Evolutionary conservation across 2,113 vertebrate genomes (phyloP).

Genomic region (Otus sunia): DNA sequence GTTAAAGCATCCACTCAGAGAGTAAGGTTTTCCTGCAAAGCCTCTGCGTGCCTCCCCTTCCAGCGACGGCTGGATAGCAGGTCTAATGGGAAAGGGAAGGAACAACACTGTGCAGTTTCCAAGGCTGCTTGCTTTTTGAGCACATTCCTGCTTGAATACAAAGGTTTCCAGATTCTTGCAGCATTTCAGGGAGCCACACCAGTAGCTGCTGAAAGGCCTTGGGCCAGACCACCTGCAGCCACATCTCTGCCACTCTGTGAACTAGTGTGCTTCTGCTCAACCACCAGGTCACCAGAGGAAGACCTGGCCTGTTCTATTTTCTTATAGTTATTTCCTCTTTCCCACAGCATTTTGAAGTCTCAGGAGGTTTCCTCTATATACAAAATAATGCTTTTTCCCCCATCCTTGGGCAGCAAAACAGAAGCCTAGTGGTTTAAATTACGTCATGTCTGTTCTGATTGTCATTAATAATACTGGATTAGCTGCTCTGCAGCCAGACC

Average conservation of each 20-base stretch:
- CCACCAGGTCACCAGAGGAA: background rate
- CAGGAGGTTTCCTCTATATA: background rate
- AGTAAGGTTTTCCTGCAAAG: background rate
- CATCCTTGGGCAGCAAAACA: background rate
- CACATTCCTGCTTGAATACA: background rate
- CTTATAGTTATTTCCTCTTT: background rate
- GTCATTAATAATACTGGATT: background rate
- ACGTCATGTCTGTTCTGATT: background rate
- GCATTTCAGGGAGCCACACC: background rate
- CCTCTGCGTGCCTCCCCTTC: background rate
- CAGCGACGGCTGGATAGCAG: background rate
- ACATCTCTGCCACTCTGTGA: background rate
- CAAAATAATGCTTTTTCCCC: background rate
- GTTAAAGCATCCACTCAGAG: background rate
- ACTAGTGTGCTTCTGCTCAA: background rate
- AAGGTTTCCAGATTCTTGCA: background rate
- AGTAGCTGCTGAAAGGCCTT: background rate
- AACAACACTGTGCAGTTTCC: background rate
- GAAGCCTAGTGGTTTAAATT: background rate
- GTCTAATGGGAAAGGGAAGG: background rate
- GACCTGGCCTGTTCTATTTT: background rate
- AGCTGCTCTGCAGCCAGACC: background rate
- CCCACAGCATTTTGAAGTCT: background rate
- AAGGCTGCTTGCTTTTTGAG: background rate
- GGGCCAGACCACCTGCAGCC: background rate